Percentiles rank a stretch among this genome's conserved stretches.
Evolutionary conservation across 2,888 invertebrate genomes (phyloP).

Genomic region (Leucoptera coffeella): DNA sequence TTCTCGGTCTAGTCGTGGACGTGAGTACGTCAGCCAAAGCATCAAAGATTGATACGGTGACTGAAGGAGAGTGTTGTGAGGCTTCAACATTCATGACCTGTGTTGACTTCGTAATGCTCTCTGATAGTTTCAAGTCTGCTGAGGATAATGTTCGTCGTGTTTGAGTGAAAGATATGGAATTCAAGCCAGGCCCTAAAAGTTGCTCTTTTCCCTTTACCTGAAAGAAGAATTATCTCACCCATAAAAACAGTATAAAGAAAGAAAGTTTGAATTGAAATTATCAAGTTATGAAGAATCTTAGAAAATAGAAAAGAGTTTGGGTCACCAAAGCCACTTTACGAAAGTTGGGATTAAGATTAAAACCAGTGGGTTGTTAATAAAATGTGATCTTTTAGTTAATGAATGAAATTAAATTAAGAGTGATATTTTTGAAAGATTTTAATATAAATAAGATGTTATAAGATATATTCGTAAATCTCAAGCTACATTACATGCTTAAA

Average conservation of each 20-base stretch:
- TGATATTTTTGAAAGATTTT: too few species aligned
- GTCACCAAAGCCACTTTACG: slow-evolving; percentile 49
- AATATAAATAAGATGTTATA: too few species aligned
- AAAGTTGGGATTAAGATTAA: slow-evolving; percentile 21
- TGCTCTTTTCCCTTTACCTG: slow-evolving; percentile 52
- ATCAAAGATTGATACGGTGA: slow-evolving; percentile 54
- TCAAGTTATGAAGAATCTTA: slow-evolving; percentile 3
- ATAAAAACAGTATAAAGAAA: slow-evolving; percentile 32
- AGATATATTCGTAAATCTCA: too few species aligned
- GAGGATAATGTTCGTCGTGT: slow-evolving; percentile 41
- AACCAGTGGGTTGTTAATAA: too few species aligned
- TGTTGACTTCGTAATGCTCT: slow-evolving; percentile 38
- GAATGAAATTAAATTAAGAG: too few species aligned
- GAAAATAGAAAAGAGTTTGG: slow-evolving; percentile 16
- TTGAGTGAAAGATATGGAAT: slow-evolving; percentile 44
- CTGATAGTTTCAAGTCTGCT: slow-evolving; percentile 42
- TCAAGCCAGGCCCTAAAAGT: slow-evolving; percentile 45
- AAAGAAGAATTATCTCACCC: slow-evolving; percentile 53
- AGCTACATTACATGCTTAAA: too few species aligned
- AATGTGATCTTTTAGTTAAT: too few species aligned
- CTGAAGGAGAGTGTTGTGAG: slow-evolving; percentile 49
- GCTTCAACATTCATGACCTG: slow-evolving; percentile 51
- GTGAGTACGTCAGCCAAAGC: slow-evolving; percentile 54
- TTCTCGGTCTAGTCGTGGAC: slow-evolving; percentile 40
- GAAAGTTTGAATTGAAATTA: slow-evolving; percentile 9